A percentile compares a stretch with the other conserved stretches of the same genome.
Conservation (phyloP, 2,797 vertebrate species). For the Coilia nasus region DNA sequence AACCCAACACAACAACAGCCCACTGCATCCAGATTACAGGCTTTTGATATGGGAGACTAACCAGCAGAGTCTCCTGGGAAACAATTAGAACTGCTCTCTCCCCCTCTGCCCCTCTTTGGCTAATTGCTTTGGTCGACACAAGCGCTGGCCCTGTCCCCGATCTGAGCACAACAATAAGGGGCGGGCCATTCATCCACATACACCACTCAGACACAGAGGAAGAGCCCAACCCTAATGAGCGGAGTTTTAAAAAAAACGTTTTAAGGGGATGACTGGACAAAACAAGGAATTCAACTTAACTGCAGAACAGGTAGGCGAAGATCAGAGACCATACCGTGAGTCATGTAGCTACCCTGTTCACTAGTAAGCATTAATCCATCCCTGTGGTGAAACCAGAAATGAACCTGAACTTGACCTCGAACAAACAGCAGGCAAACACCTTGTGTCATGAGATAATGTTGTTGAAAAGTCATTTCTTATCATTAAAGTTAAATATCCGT, state of each 20-base stretch:
- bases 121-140: conserved; percentile 30
- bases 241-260: background rate
- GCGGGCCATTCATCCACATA: background rate
- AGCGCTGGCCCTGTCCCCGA: background rate
- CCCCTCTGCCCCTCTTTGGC: conserved; percentile 9
- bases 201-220: background rate
- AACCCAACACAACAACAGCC: background rate
- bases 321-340: background rate
- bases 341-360: background rate
- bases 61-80: conserved; percentile 21
- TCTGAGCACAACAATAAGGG: conserved; percentile 18
- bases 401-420: background rate
- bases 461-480: background rate
- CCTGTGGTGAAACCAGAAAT: background rate
- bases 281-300: background rate
- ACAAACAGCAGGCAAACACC: background rate
- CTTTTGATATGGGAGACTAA: background rate
- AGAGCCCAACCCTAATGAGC: background rate
- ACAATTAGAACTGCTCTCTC: conserved; percentile 13
- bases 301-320: background rate
- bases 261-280: conserved; percentile 8
- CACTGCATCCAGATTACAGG: background rate
- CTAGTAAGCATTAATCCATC: background rate
- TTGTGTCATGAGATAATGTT: background rate
- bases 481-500: background rate